These are phyloP conservation scores for Drosophila pseudotakahashii DNA, from an alignment of 2,888 invertebrate genomes.

Conservation along the genomic window DNA sequence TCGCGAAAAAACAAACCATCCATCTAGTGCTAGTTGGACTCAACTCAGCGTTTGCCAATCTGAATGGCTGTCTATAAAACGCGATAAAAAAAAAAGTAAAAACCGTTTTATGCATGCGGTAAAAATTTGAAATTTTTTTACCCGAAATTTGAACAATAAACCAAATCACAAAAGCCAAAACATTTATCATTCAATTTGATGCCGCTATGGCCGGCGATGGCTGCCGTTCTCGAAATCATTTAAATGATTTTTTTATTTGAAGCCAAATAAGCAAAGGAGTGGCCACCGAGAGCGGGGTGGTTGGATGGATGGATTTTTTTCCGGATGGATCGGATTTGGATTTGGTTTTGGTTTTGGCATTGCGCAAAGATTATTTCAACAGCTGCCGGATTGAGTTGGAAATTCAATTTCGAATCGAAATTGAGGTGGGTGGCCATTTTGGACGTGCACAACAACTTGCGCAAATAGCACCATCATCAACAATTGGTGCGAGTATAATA, in stretches of 20 bases:
- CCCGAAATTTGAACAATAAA: conserved; percentile 79
- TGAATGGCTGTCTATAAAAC: conserved; percentile 67
- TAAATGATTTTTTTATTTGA: conserved; percentile 80
- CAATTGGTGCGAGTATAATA: conserved; percentile 62
- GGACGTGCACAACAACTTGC: conserved; percentile 71
- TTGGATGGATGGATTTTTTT: conserved; percentile 7
- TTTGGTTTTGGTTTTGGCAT: conserved; percentile 45
- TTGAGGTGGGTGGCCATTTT: conserved; percentile 76
- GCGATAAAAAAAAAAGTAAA: conserved; percentile 24
- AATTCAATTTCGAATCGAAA: conserved; percentile 53
- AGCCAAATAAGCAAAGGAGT: conserved; percentile 79
- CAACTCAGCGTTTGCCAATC: conserved; percentile 60
- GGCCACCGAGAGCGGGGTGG: conserved; percentile 26
- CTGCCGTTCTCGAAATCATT: conserved; percentile 65
- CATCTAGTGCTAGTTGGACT: conserved; percentile 47
- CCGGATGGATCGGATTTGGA: conserved; percentile 16
- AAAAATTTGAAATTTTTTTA: conserved; percentile 72
- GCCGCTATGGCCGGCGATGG: conserved; percentile 2
- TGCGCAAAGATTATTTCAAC: conserved; percentile 77
- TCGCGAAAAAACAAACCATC: conserved; percentile 62
- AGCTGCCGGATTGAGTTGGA: conserved; percentile 69
- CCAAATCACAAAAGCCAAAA: conserved; percentile 81
- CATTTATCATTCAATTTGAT: conserved; percentile 77
- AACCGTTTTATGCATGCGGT: conserved; percentile 75
- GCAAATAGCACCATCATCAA: conserved; percentile 78